phyloP scores from a whole-genome alignment of 1,140 invertebrate species.

The Drosophila rhopaloa region DNA sequence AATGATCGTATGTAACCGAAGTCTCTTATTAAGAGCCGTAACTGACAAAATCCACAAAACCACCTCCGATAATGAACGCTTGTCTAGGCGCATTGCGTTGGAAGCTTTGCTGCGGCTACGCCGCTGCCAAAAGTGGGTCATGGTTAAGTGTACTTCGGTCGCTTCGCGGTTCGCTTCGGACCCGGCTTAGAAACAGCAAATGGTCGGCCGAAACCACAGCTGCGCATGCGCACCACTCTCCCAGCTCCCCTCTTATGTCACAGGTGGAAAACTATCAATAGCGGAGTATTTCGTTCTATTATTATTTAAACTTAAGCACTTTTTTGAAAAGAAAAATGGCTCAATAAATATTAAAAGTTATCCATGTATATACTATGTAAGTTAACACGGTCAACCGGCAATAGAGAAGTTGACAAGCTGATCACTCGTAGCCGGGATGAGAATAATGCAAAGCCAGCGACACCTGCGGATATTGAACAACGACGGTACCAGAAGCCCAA shows the following conservation, averaged over 20 bases:
- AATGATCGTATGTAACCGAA: conserved; percentile 20
- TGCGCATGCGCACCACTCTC: conserved; percentile 44
- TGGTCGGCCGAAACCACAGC: conserved; percentile 1
- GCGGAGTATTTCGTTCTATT: too few relatives aligned
- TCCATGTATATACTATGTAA: too few relatives aligned
- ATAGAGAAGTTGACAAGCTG: too few relatives aligned
- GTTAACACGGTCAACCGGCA: too few relatives aligned
- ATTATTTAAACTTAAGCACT: too few relatives aligned
- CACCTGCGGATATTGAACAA: too few relatives aligned
- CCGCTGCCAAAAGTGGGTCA: conserved; percentile 68
- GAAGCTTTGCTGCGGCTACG: conserved; percentile 12
- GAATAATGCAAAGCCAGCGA: too few relatives aligned
- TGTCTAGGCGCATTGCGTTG: conserved; percentile 56
- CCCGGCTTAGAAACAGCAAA: conserved; percentile 15
- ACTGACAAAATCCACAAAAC: conserved; percentile 26
- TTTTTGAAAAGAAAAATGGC: too few relatives aligned
- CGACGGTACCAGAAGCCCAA: too few relatives aligned
- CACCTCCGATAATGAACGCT: conserved; percentile 45
- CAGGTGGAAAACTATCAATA: conserved; percentile 16
- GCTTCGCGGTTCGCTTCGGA: conserved; percentile 24
- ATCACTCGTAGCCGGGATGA: too few relatives aligned
- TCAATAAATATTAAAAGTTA: too few relatives aligned
- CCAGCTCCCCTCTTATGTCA: conserved; percentile 29
- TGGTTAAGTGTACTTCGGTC: conserved; percentile 78
- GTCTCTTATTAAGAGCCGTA: conserved; percentile 32